A percentile compares a stretch with the other conserved stretches of the same genome.
Evolutionary conservation across 2,888 invertebrate species (phyloP).

Genomic region (Andrena bucephala): DNA sequence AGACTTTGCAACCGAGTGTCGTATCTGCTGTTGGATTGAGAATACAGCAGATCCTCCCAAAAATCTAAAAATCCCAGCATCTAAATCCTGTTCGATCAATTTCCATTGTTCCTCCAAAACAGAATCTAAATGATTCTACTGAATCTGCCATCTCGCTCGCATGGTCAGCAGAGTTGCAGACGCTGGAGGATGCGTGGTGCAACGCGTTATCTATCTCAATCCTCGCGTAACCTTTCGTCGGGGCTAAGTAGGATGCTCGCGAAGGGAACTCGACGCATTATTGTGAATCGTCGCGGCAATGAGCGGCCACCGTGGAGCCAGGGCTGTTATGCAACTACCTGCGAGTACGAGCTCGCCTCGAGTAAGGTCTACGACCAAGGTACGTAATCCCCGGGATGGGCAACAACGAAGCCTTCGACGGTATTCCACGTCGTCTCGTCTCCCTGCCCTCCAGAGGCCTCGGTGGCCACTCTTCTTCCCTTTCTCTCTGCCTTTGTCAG

Average conservation of each 20-base stretch:
- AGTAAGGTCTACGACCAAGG: constrained; percentile 80
- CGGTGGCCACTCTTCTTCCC: constrained; percentile 21
- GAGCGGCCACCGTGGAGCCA: constrained; percentile 61
- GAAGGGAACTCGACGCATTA: constrained; percentile 60
- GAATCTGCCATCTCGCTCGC: too few relatives aligned
- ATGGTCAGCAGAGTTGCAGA: background rate
- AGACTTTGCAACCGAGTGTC: too few relatives aligned
- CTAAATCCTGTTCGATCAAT: too few relatives aligned
- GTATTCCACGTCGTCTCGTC: constrained; percentile 50
- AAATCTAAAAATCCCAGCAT: too few relatives aligned
- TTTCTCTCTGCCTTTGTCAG: constrained; percentile 3
- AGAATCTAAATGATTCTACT: too few relatives aligned
- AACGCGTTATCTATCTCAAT: constrained; percentile 26
- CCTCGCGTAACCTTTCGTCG: constrained; percentile 58
- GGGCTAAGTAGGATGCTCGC: constrained; percentile 56
- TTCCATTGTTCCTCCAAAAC: too few relatives aligned
- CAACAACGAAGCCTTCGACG: constrained; percentile 66
- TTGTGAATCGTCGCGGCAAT: constrained; percentile 70
- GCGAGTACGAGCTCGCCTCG: constrained; percentile 63
- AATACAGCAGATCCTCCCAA: too few relatives aligned
- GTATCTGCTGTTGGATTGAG: too few relatives aligned
- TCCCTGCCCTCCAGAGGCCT: constrained; percentile 30
- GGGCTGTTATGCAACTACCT: constrained; percentile 66
- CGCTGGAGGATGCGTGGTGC: constrained; percentile 20
- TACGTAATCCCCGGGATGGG: constrained; percentile 76